Evolutionary conservation across 2,113 vertebrate genomes (phyloP), one percentile per base, ranked within the genome.

Genomic region (Corythornis vintsioides): DNA sequence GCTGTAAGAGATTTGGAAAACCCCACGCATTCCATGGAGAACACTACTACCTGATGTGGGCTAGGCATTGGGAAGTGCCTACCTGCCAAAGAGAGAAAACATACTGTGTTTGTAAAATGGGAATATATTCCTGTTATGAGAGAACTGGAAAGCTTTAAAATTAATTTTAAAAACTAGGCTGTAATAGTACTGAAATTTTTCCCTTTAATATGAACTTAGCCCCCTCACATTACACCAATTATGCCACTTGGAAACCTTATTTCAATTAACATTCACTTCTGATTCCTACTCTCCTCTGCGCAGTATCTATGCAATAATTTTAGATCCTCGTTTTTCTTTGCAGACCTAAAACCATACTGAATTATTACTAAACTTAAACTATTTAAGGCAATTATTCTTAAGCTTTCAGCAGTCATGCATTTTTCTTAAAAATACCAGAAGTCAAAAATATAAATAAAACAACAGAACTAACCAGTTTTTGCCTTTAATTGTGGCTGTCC

Each of bases 11-110:
- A 97, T 98, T 98, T 98, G 97, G 98, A 98, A 98, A 98, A 98
- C 85, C 98, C 97, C 98, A 98, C 98, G 66, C 98, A 98, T 97
- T 98, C 98, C 98, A 98, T 98, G 97, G 98, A 98, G 97, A 98
- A 98, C 94, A 98, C 97, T 97, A 98, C 98, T 98, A 98, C 97
- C 96, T 98, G 97, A 89, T 98, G 98, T 86, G 98, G 98, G 82
- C 97, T 98, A 98, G 97, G 98, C 95, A 98, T 96, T 98, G 97
- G 93, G 97, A 98, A 98, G 96, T 98, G 97, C 97, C 98, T 98
- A 97, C 98, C 98, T 98, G 98, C 97, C 97, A 98, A 98, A 98
- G 91, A 98, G 88, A 98, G 80, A 98, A 97, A 97, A 97, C 83
- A 97, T 67, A 97, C 96, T 97, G 96, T 88, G 92, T 97, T 97